Evolutionary conservation across 2,888 invertebrate species (phyloP).

Genomic region (Hirtodrosophila trivittata): DNA sequence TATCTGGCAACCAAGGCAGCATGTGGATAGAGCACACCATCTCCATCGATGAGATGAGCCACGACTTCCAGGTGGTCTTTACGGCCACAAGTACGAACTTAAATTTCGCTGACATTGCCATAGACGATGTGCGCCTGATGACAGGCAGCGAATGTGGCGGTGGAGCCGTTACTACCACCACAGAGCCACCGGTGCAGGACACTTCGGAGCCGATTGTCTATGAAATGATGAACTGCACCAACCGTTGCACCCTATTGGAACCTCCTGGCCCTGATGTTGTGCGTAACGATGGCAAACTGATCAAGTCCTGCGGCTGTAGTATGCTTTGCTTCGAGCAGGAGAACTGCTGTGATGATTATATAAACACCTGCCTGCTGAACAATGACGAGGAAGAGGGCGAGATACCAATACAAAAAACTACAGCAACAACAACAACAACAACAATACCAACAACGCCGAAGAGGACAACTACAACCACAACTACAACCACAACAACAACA

Average conservation of each 20-base stretch:
- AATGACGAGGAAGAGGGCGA: neutral
- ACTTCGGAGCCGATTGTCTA: constrained; percentile 43
- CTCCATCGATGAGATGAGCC: constrained; percentile 83
- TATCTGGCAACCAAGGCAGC: constrained; percentile 89
- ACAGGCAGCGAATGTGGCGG: constrained; percentile 81
- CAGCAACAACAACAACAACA: no score
- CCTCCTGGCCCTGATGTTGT: no score
- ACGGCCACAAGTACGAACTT: constrained; percentile 89
- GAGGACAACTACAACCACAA: no score
- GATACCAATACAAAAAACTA: constrained; percentile 15
- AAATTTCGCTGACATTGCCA: constrained; percentile 90
- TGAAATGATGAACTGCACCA: constrained; percentile 81
- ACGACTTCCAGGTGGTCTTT: constrained; percentile 88
- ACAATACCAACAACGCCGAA: neutral
- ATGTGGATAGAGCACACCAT: constrained; percentile 86
- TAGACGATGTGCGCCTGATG: constrained; percentile 90
- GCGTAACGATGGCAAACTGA: constrained; percentile 48
- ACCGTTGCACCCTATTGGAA: no score
- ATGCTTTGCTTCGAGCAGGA: constrained; percentile 85
- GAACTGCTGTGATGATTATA: constrained; percentile 89
- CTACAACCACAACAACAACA: no score
- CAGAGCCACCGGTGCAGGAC: constrained; percentile 25
- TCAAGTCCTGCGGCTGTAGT: constrained; percentile 86
- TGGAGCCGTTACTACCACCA: constrained; percentile 23
- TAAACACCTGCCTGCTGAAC: constrained; percentile 43